Evolutionary conservation across 2,888 invertebrate species (phyloP), one percentile per base, ranked within the genome.

Genomic region (Steinernema hermaphroditum): DNA sequence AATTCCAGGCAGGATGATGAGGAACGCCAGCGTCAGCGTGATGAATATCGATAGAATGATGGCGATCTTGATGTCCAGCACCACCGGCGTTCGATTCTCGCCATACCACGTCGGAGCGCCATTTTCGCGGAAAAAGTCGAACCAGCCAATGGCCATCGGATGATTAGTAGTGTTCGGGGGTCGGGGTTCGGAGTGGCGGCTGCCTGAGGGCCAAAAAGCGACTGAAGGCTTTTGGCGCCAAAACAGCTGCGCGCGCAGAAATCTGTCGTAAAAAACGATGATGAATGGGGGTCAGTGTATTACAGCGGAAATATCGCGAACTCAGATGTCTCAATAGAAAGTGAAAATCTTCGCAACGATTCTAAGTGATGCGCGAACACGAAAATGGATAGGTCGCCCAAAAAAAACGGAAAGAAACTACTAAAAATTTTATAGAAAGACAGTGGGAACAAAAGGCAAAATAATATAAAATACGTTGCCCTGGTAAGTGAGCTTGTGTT

Each of bases 71-170:
- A 94, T 92, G 89, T 97, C 97, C 22, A 94, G 94, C 68, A 94
- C 93, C 85, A 96, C 96, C 41, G 96, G 93, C 46, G 96, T 96
- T 84, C 96, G 91, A 89, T 95, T 94, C 89, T 93, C 93, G 87
- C 92, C 92, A 90, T 96, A 97, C 80, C 95, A 91, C 84, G 96
- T 96, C 81, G 96, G 96, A 83, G 94, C 96, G 87, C 95, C 95
- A 90, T 94, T 93, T 90, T 92, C 92, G 88, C 96, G 93, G 90
- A 96, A 96, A 80, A 94, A 94, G 89, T 94, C 94, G 89, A 95
- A 95, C 94, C 94, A 94, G 89, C 94, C 94, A 91, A 91, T 74
- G 72, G 73, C 74, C 77, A 77, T 77, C 62, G 62, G 50, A 62
- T 62, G 62, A n/a, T 62, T 22, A 12, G 37, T 37, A n/a, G n/a